Base-by-base conservation (phyloP, 2,888 invertebrate genomes). In the Lathronympha strigana region DNA sequence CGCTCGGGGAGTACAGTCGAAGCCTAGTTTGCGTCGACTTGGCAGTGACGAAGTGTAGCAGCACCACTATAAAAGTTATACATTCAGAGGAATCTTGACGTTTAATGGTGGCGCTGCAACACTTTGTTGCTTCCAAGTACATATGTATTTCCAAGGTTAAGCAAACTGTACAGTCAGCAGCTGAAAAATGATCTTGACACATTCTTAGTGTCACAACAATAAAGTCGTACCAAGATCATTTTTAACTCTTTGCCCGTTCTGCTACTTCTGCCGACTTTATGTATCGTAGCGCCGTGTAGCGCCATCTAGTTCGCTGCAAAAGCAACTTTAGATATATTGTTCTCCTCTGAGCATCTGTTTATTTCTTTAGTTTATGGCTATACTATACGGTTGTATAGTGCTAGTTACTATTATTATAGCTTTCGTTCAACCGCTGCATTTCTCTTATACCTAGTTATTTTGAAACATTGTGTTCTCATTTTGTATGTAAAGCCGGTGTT, bases 401-500 rank as follows among this genome's bases (percentile, higher is more conserved):
- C 40, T 55, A 74, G 72, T 73, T 73, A 69, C 64, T 76, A 73
- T 75, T 72, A 73, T 72, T 71, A 73, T 76, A 84, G 88, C 88
- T 88, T 90, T 85, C 76, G 82, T 87, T 87, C 79, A 80, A 83
- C 80, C 83, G 86, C 83, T 84, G 88, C 91, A 91, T 91, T 91
- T 92, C 84, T 89, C 84, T 88, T 86, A 82, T 81, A 84, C 77
- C 82, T 90, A 88, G 85, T 83, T 83, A 77, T 76, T 83, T 86
- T 87, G 84, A 83, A 57, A 45, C 43, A 84, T 82, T 90, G 90
- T 90, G 90, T 92, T 91, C 87, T 88, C 88, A 87, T 89, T 90
- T 90, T 89, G 83, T 89, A 89, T 86, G 84, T 88, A 84, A 85
- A 79, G 87, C 88, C 85, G 82, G 81, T 84, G 90, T 88, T 90